A percentile compares a stretch with the other conserved stretches of the same genome.
Conservation (phyloP, 2,113 vertebrate genomes). For the human (Homo sapiens) region GRCh38 chr7:154333501-154334000, state of each 20-base stretch:
- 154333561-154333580: neutral
- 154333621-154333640: neutral
- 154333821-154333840: neutral
- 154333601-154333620: neutral
- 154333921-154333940: neutral
- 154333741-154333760: neutral
- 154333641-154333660: neutral
- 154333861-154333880: neutral
- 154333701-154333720: neutral
- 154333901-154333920: neutral
- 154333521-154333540: slow-evolving; percentile 47
- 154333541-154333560: neutral
- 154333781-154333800: neutral
- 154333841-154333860: neutral
- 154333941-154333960: neutral
- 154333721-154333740: neutral
- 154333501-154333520: neutral
- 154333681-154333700: neutral
- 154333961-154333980: neutral
- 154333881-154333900: neutral
- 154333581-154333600: neutral
- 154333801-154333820: neutral
- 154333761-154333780: neutral
- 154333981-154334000: neutral
- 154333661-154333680: neutral